Conservation (phyloP, 2,888 invertebrate species). For the Nephrotoma guestfalica region DNA sequence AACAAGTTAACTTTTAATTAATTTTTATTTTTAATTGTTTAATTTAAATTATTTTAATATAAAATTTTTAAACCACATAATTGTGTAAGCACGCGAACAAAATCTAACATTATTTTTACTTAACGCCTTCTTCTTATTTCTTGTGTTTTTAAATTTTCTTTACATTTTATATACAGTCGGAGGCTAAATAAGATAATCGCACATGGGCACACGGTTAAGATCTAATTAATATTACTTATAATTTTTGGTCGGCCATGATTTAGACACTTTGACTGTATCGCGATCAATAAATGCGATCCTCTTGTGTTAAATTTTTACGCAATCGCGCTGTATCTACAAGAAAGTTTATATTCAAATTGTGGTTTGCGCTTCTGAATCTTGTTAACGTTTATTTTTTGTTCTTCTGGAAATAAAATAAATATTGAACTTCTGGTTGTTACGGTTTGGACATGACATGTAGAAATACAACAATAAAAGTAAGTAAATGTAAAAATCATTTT, state of each 20-base stretch:
- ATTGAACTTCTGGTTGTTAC: constrained; percentile 3
- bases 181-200: background rate
- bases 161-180: background rate
- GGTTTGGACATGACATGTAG: background rate
- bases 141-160: background rate
- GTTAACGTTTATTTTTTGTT: background rate
- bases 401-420: background rate
- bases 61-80: background rate
- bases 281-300: background rate
- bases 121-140: background rate
- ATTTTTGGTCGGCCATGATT: background rate
- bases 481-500: background rate
- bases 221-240: background rate
- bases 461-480: background rate
- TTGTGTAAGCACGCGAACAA: background rate
- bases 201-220: background rate
- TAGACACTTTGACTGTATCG: background rate
- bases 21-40: background rate
- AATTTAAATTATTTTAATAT: background rate
- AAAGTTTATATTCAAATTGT: constrained; percentile 3
- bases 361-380: constrained; percentile 4
- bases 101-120: background rate
- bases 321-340: background rate
- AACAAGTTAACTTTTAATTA: background rate
- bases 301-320: background rate